Percentiles rank a stretch among this genome's conserved stretches.
Conservation (phyloP, 2,113 vertebrate species). For the Aramus guarauna region DNA sequence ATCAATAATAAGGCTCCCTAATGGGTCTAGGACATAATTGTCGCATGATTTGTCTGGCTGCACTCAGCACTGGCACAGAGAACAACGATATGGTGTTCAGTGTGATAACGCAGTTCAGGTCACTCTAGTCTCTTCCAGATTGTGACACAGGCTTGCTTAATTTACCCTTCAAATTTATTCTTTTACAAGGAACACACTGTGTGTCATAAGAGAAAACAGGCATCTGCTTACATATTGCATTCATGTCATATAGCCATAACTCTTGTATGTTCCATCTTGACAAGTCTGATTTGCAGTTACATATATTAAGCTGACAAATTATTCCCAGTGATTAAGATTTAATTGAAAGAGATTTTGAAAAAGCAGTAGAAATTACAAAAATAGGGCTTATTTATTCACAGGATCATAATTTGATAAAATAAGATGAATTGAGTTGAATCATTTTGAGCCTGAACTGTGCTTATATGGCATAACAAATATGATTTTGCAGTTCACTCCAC, state of each 20-base stretch:
- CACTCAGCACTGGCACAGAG: neutral
- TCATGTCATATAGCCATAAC: neutral
- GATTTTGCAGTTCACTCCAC: neutral
- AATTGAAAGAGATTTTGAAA: neutral
- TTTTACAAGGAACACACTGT: neutral
- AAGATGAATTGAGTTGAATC: neutral
- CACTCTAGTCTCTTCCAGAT: neutral
- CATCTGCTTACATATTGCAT: neutral
- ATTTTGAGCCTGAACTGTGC: neutral
- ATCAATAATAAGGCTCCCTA: neutral
- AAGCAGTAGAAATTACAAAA: neutral
- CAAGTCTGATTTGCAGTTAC: neutral
- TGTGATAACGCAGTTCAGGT: neutral
- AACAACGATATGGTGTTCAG: neutral
- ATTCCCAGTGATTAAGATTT: neutral
- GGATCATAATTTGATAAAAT: neutral
- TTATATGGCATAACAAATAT: neutral
- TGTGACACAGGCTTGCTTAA: neutral
- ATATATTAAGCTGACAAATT: neutral
- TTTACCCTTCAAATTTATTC: neutral
- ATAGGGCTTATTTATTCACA: neutral
- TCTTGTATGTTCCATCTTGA: accelerated
- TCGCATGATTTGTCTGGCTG: neutral
- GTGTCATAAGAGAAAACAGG: neutral
- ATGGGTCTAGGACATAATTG: neutral